Conservation (phyloP, 2,888 invertebrate genomes). For the Parapristionchus giblindavisi region DNA sequence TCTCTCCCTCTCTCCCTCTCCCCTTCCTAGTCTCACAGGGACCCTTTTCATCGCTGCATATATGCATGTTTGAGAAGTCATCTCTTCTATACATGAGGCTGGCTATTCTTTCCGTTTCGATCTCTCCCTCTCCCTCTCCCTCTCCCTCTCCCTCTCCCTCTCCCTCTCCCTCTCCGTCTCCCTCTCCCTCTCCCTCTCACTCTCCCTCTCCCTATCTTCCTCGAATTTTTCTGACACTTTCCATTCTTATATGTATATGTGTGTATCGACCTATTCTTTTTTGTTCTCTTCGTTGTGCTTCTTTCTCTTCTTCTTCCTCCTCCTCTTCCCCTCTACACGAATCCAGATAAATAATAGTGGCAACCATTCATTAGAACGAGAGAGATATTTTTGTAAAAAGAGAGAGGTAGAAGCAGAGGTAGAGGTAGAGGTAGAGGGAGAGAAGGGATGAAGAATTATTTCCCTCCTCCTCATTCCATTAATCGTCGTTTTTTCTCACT, state of each 20-base stretch:
- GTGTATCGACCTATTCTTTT: neutral
- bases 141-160: neutral
- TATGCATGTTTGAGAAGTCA: neutral
- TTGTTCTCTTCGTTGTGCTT: conserved; percentile 1
- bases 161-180: neutral
- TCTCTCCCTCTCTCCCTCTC: neutral
- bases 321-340: neutral
- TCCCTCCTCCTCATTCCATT: neutral
- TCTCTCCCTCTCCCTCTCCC: conserved; percentile 7
- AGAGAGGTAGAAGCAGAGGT: conserved; percentile 7
- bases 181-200: neutral
- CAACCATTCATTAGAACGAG: neutral
- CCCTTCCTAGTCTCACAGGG: neutral
- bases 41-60: too few relatives aligned
- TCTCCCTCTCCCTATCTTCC: neutral
- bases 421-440: conserved; percentile 8
- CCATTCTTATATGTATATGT: neutral
- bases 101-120: conserved; percentile 6
- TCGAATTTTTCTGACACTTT: neutral
- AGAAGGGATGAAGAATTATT: neutral
- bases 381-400: neutral
- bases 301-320: conserved; percentile 12
- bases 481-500: neutral
- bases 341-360: neutral
- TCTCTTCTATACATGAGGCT: neutral